These are phyloP conservation scores for Dolichomitus sp. DNA, from an alignment of 2,888 invertebrate species.

Conservation along the genomic window DNA sequence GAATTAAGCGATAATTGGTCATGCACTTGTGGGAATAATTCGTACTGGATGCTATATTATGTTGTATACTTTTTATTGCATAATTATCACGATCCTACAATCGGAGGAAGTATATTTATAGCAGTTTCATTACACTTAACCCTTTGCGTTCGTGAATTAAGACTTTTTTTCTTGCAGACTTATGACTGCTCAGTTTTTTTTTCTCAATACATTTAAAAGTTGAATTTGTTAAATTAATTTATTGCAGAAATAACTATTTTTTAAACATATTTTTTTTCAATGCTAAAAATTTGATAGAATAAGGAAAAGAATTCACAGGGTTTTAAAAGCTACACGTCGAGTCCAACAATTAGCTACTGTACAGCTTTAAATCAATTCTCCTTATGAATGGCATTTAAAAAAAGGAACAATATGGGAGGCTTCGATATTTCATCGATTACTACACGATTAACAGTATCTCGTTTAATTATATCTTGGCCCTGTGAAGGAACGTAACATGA, in stretches of 20 bases:
- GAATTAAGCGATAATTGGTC: slow-evolving; percentile 21
- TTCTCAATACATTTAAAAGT: not conserved
- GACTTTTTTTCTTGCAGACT: not conserved
- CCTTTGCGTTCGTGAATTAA: not conserved
- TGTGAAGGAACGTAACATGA: slow-evolving; percentile 48
- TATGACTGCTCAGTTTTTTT: not conserved
- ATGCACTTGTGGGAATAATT: slow-evolving; percentile 8
- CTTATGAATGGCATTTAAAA: slow-evolving; percentile 12
- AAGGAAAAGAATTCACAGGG: too few species aligned
- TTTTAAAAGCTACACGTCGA: too few species aligned
- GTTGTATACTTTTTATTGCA: not conserved
- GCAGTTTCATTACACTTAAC: not conserved
- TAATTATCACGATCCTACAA: not conserved
- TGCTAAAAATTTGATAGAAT: too few species aligned
- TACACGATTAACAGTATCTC: slow-evolving; percentile 51
- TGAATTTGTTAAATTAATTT: not conserved
- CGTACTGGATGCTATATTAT: not conserved
- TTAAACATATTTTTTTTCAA: too few species aligned
- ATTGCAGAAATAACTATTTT: not conserved
- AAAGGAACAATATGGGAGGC: not conserved
- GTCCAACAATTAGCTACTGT: not conserved
- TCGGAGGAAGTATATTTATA: not conserved
- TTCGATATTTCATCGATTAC: slow-evolving; percentile 13
- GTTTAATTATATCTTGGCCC: slow-evolving; percentile 57
- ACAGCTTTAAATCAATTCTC: not conserved